phyloP scores from a whole-genome alignment of 2,888 invertebrate genomes.

The Volucella zonaria region DNA sequence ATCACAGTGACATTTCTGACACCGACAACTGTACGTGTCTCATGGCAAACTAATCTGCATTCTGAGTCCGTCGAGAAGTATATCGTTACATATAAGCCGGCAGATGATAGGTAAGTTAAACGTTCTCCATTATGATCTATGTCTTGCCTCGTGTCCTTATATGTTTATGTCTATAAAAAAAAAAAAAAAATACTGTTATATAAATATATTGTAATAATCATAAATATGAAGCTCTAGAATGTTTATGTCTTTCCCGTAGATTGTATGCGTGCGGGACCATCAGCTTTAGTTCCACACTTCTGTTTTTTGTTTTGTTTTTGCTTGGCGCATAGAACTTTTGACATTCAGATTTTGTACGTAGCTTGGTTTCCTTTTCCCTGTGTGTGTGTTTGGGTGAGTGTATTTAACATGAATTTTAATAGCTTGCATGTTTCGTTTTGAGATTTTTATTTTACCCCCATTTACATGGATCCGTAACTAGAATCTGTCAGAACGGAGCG shows the following conservation, averaged over 20 bases:
- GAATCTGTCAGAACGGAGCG: background rate
- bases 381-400: constrained; percentile 11
- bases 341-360: constrained; percentile 12
- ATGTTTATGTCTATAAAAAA: constrained; percentile 58
- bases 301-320: constrained; percentile 2
- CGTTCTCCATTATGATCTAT: constrained; percentile 65
- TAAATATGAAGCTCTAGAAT: constrained; percentile 24
- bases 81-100: constrained; percentile 95
- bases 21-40: constrained; percentile 92
- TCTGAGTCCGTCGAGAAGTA: constrained; percentile 89
- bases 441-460: constrained; percentile 12
- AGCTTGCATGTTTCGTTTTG: constrained; percentile 64
- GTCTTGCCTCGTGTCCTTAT: background rate
- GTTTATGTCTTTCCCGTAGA: constrained; percentile 24
- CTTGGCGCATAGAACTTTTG: constrained; percentile 52
- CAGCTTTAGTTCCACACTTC: constrained; percentile 6
- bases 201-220: constrained; percentile 13
- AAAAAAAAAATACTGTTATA: constrained; percentile 23
- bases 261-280: constrained; percentile 39
- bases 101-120: constrained; percentile 91
- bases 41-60: constrained; percentile 91
- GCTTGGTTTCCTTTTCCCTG: constrained; percentile 24
- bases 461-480: background rate
- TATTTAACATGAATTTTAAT: constrained; percentile 51
- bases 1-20: constrained; percentile 94